Evolutionary conservation across 2,888 invertebrate genomes (phyloP).

Genomic region (Lysandra bellargus): DNA sequence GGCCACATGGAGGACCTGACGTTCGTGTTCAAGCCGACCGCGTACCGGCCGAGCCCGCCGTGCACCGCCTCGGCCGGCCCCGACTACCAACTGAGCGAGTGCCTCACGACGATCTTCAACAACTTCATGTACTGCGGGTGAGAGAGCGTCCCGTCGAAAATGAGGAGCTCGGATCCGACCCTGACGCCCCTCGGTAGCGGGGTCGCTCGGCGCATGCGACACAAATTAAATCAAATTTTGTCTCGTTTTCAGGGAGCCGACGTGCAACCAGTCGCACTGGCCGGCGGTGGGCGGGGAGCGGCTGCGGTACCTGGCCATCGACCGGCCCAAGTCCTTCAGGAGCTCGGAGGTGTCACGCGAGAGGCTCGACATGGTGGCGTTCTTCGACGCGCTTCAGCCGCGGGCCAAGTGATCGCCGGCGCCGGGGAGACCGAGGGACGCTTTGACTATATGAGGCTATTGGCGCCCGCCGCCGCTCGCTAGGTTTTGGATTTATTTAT

Average conservation of each 20-base stretch:
- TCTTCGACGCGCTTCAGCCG: conserved; percentile 51
- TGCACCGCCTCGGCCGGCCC: conserved; percentile 36
- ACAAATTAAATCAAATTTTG: not conserved
- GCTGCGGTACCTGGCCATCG: conserved; percentile 52
- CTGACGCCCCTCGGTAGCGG: not conserved
- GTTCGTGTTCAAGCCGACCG: conserved; percentile 71
- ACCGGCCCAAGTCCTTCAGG: conserved; percentile 43
- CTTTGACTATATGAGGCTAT: not conserved
- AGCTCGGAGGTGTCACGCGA: conserved; percentile 44
- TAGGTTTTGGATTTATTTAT: not conserved
- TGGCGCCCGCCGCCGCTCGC: not conserved
- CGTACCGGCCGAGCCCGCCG: conserved; percentile 42
- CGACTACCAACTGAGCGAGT: conserved; percentile 53
- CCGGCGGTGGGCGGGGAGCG: conserved; percentile 45
- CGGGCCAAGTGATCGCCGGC: conserved; percentile 39
- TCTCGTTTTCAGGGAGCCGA: conserved; percentile 54
- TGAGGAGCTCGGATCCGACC: not conserved
- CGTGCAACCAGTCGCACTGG: conserved; percentile 50
- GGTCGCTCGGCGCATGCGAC: not conserved
- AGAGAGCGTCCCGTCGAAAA: conserved; percentile 37
- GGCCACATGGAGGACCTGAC: conserved; percentile 82
- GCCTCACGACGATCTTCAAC: conserved; percentile 57
- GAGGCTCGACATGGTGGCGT: conserved; percentile 49
- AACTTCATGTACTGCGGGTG: conserved; percentile 62
- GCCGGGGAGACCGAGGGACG: not conserved